Base-by-base conservation (phyloP, 2,113 vertebrate species). In the Romanogobio albipinnatus region DNA sequence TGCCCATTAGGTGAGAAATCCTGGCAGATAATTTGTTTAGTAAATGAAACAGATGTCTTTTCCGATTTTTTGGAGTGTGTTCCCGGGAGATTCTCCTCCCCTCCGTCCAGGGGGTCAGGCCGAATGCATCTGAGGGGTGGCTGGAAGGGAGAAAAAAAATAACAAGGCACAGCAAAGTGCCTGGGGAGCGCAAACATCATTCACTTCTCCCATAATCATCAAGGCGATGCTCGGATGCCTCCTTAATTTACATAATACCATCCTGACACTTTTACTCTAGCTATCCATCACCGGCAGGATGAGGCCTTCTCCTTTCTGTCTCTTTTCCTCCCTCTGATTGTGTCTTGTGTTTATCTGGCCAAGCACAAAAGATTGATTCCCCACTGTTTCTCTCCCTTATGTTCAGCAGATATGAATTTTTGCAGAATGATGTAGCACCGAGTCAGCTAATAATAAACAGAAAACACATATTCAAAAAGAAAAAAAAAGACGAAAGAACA, bases 221-320 rank as follows among this genome's bases (percentile, higher is more conserved):
- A 96, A 96, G 92, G 95, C 95, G 93, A 95, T 95, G 95, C 95
- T 95, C 91, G 92, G 93, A 96, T 96, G 95, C 94, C 95, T 95
- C 86, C 90, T 94, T 94, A 92, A 97, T 98, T 98, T 98, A 95
- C 97, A 97, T 98, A 96, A 95, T 94, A 94, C 94, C 93, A 92
- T 95, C 95, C 95, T 94, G 95, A 96, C 95, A 96, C 92, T 68
- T 94, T 96, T 93, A 94, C 95, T 94, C 93, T 93, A 92, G 94
- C 93, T 95, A 97, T 96, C 96, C 95, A 96, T 97, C 96, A 97
- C 87, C 51, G 83, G 86, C 81, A 83, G 85, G 86, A 91, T 88
- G 88, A 92, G 91, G 92, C 90, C 92, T 91, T 93, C 94, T 90
- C 91, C 92, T 86, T 89, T 89, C 87, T 85, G 85, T 78, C 87